These are phyloP conservation scores for Plagiodera versicolora DNA, from an alignment of 2,888 invertebrate genomes.

Conservation along the genomic window DNA sequence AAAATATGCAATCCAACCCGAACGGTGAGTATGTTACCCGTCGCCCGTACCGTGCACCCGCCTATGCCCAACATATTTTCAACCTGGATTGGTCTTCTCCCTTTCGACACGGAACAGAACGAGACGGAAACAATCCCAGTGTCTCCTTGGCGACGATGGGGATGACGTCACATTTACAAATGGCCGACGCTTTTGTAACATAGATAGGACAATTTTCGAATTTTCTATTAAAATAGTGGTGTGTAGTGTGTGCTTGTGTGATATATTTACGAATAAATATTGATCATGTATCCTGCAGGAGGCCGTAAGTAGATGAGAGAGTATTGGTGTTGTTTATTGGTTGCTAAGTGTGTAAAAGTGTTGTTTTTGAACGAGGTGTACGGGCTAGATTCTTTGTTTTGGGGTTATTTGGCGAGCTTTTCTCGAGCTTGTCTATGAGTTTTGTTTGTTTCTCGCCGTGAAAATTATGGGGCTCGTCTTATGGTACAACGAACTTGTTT, in stretches of 20 bases:
- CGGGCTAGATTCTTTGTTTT: slow-evolving; percentile 31
- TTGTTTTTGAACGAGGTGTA: slow-evolving; percentile 33
- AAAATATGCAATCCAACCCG: slow-evolving; percentile 43
- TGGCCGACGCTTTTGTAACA: slow-evolving; percentile 53
- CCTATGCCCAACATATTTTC: slow-evolving; percentile 18
- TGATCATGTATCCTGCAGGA: slow-evolving; percentile 51
- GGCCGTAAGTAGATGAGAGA: slow-evolving; percentile 49
- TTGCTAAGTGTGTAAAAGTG: slow-evolving; percentile 16
- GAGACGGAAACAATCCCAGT: slow-evolving; percentile 10
- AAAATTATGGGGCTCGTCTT: no score
- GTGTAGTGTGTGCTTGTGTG: slow-evolving; percentile 54
- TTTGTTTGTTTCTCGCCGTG: background rate
- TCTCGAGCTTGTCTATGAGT: slow-evolving; percentile 6
- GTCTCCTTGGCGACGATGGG: background rate
- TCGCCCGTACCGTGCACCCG: slow-evolving; percentile 8
- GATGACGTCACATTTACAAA: slow-evolving; percentile 55
- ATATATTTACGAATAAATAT: slow-evolving; percentile 44
- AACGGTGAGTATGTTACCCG: slow-evolving; percentile 38
- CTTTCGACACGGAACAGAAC: background rate
- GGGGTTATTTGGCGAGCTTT: slow-evolving; percentile 21
- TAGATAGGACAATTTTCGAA: slow-evolving; percentile 47
- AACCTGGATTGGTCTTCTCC: slow-evolving; percentile 13
- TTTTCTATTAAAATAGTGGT: slow-evolving; percentile 44
- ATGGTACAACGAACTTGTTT: background rate
- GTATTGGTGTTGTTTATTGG: slow-evolving; percentile 1